A percentile compares a stretch with the other conserved stretches of the same genome.
These are phyloP conservation scores for Pseudopodoces humilis DNA, from an alignment of 2,113 vertebrate genomes.

Conservation along the genomic window DNA sequence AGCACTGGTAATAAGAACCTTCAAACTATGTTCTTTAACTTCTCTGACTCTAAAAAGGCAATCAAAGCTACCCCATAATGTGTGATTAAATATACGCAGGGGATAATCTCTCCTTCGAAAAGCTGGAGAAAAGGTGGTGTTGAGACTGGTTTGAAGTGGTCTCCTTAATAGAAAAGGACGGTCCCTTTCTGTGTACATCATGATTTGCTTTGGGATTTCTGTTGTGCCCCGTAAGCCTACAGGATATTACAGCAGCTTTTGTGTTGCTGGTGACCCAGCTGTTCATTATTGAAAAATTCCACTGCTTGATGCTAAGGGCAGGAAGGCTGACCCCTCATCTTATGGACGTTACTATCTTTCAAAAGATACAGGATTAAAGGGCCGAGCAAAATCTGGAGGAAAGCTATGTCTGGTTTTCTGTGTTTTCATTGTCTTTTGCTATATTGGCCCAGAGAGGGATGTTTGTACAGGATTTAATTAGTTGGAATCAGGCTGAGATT, in stretches of 20 bases:
- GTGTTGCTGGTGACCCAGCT: conserved; percentile 95
- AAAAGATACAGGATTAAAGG: conserved; percentile 96
- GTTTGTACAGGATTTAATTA: conserved; percentile 98
- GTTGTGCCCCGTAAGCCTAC: conserved; percentile 73
- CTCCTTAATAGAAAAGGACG: conserved; percentile 88
- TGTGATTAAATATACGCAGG: conserved; percentile 69
- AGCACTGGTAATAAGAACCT: background rate
- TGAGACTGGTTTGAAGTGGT: conserved; percentile 77
- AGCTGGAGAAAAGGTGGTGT: conserved; percentile 71
- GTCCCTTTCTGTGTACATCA: conserved; percentile 82
- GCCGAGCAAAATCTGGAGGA: conserved; percentile 84
- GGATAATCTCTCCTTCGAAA: conserved; percentile 66
- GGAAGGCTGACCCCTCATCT: conserved; percentile 87
- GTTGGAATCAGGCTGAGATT: conserved; percentile 90
- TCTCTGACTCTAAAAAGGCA: conserved; percentile 62
- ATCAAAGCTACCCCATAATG: conserved; percentile 59
- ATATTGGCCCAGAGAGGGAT: conserved; percentile 88
- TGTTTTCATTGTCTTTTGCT: conserved; percentile 80
- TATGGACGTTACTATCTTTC: conserved; percentile 90
- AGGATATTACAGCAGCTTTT: conserved; percentile 96
- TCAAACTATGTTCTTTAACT: conserved; percentile 47
- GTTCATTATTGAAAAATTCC: conserved; percentile 99
- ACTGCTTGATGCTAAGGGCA: conserved; percentile 88
- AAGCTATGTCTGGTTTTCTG: conserved; percentile 78
- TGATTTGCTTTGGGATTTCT: conserved; percentile 77